These are phyloP conservation scores for Philaethria dido DNA, from an alignment of 2,888 invertebrate genomes.

Conservation along the genomic window DNA sequence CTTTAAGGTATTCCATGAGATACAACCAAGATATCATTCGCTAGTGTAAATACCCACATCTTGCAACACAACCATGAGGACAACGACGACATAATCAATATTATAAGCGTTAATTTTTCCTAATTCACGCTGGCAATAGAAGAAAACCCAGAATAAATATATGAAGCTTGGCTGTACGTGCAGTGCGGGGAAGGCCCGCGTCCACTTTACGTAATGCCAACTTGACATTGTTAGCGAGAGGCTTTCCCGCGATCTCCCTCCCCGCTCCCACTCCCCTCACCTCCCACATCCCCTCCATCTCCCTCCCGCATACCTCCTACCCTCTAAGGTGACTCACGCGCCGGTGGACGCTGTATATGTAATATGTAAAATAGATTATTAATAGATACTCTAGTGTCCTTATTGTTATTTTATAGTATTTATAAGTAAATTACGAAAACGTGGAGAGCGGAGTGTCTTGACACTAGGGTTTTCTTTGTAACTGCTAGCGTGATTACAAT, in stretches of 20 bases:
- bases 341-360: neutral
- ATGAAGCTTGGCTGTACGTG: neutral
- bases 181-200: slow-evolving; percentile 23
- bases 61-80: neutral
- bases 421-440: too few relatives aligned
- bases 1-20: too few relatives aligned
- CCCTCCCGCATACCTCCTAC: too few relatives aligned
- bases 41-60: too few relatives aligned
- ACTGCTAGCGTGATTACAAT: too few relatives aligned
- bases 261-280: neutral
- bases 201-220: slow-evolving; percentile 12
- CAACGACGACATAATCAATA: neutral
- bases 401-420: too few relatives aligned
- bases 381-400: slow-evolving; percentile 1
- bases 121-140: neutral
- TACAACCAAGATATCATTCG: too few relatives aligned
- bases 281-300: neutral
- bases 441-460: too few relatives aligned
- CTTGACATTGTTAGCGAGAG: slow-evolving; percentile 22
- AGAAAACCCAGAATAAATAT: slow-evolving; percentile 1
- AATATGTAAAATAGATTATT: neutral
- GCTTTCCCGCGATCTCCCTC: slow-evolving; percentile 17
- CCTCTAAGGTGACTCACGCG: slow-evolving; percentile 9
- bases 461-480: too few relatives aligned
- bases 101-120: neutral